A percentile compares a stretch with the other conserved stretches of the same genome.
Evolutionary conservation across 2,888 invertebrate species (phyloP).

Genomic region (Andrena praecox): DNA sequence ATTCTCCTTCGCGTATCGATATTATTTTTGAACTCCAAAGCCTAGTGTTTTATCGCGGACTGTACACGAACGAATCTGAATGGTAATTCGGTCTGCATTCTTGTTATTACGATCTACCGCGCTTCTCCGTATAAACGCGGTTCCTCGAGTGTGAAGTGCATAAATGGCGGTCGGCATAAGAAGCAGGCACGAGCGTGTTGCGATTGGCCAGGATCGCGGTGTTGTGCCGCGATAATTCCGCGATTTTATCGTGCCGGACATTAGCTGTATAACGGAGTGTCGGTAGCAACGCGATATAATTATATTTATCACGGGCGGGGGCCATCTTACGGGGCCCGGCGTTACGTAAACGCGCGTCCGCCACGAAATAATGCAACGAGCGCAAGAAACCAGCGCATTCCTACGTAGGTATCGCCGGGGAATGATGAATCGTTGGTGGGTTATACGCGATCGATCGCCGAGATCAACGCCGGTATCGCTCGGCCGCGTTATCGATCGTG

Average conservation of each 20-base stretch:
- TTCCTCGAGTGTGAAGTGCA: constrained; percentile 47
- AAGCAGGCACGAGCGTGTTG: constrained; percentile 49
- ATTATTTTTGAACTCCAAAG: no score
- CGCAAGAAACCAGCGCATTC: constrained; percentile 37
- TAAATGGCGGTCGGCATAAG: constrained; percentile 20
- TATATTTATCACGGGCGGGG: constrained; percentile 59
- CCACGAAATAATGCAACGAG: constrained; percentile 39
- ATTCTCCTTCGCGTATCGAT: no score
- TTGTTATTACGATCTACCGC: constrained; percentile 34
- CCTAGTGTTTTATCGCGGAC: not conserved
- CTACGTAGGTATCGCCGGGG: constrained; percentile 18
- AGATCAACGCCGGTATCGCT: constrained; percentile 48
- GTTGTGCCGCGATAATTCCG: constrained; percentile 59
- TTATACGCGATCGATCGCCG: constrained; percentile 38
- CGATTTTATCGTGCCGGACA: constrained; percentile 65
- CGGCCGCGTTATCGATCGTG: constrained; percentile 43
- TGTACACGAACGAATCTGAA: constrained; percentile 23
- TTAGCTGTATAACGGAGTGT: constrained; percentile 60
- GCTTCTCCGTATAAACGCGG: constrained; percentile 14
- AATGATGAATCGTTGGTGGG: constrained; percentile 53
- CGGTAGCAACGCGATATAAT: constrained; percentile 58
- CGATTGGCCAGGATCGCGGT: constrained; percentile 39
- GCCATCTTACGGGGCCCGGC: constrained; percentile 10
- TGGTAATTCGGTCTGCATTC: constrained; percentile 31
- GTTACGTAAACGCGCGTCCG: constrained; percentile 41